Evolutionary conservation across 1,140 invertebrate species (phyloP), one percentile per base, ranked within the genome.

Genomic region (Hyposmocoma kahamanoa): DNA sequence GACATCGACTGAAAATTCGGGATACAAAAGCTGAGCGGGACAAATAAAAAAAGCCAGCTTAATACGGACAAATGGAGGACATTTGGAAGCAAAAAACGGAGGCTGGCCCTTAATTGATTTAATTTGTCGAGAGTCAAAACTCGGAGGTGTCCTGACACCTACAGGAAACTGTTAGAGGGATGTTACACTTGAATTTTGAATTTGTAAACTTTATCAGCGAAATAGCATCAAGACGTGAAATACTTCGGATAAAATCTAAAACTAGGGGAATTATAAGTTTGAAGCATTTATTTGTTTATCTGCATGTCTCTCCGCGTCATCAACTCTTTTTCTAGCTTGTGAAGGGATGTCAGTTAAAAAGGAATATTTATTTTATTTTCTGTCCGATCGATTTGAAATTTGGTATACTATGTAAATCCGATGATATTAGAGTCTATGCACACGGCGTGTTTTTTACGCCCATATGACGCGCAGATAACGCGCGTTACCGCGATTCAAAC

Each of bases 91-190:
- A 62, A 67, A 74, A 78, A 67, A 67, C 58, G 39, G 52, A 59
- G 59, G 64, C 59, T 62, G 61, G 34, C 50, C 62, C 63, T 62
- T 82, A 82, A 82, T 82, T 79, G 75, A 79, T 78, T 82, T 76
- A 78, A 82, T 82, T 82, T 78, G 73, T 82, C 58, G 52, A 46
- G 47, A 75, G 72, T 73, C 75, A 78, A 78, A 81, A 73, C 63
- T 67, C 55, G 47, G 61, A 65, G 59, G 59, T 62, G 66, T 62
- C 39, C 48, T 38, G 53, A 59, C 59, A 56, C 51, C 56, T 47
- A 21, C 34, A 11, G 28, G 42, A n/a, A 36, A 19, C 22, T 21
- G 38, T 59, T 57, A 62, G 15, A 17, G 32, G 15, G 32, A 2
- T 3, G 11, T 17, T 15, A 36, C 32, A 36, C 11, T n/a, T 17